A percentile compares a stretch with the other conserved stretches of the same genome.
Evolutionary conservation across 1,140 invertebrate genomes (phyloP).

Genomic region (Penaeus vannamei): DNA sequence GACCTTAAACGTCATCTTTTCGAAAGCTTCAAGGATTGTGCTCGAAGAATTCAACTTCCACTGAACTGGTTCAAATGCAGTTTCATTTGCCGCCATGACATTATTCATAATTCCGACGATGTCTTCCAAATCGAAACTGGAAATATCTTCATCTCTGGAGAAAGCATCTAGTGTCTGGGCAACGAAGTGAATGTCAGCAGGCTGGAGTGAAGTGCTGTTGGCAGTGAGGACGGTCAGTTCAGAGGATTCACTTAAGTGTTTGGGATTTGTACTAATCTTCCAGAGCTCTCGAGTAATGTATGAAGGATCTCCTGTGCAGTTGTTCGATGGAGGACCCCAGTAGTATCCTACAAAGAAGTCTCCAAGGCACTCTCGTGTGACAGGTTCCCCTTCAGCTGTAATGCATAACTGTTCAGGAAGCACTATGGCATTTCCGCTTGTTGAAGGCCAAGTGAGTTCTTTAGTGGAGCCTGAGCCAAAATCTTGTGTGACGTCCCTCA

Average conservation of each 20-base stretch:
- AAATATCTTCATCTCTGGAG: not conserved
- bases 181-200: constrained; percentile 58
- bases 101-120: constrained; percentile 59
- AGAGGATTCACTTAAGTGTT: not conserved
- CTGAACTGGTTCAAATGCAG: constrained; percentile 40
- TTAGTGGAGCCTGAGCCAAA: not conserved
- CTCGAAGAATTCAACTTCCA: constrained; percentile 54
- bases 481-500: constrained; percentile 12
- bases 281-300: constrained; percentile 48
- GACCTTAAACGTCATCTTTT: constrained; percentile 53
- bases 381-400: constrained; percentile 51
- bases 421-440: constrained; percentile 24
- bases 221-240: constrained; percentile 25
- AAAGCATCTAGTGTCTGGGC: constrained; percentile 44
- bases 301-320: constrained; percentile 47
- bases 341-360: constrained; percentile 59
- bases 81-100: constrained; percentile 38
- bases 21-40: constrained; percentile 58
- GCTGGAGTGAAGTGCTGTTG: constrained; percentile 32
- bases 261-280: constrained; percentile 29
- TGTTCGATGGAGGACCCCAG: constrained; percentile 37
- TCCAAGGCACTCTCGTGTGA: constrained; percentile 58
- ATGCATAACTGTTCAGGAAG: constrained; percentile 61
- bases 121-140: constrained; percentile 32
- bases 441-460: constrained; percentile 53